Conservation (phyloP, 1,140 invertebrate genomes). For the Lucilia cuprina region DNA sequence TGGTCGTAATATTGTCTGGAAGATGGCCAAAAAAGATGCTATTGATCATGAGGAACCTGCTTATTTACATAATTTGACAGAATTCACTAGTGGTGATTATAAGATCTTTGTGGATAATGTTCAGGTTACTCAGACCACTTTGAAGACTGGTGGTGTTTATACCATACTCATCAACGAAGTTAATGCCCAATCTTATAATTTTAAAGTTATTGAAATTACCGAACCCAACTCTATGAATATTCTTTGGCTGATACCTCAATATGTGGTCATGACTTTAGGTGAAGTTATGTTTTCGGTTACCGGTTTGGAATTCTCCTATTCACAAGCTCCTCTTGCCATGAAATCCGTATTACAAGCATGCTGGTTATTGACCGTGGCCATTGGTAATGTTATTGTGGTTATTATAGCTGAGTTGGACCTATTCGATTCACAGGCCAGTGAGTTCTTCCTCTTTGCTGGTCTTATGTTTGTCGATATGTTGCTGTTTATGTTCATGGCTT, state of each 20-base stretch:
- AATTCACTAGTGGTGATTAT: constrained; percentile 63
- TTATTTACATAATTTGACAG: constrained; percentile 47
- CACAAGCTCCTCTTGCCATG: constrained; percentile 86
- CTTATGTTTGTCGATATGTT: constrained; percentile 85
- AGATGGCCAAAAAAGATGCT: constrained; percentile 38
- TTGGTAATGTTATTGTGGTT: constrained; percentile 91
- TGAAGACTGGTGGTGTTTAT: constrained; percentile 70
- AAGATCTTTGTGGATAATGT: constrained; percentile 57
- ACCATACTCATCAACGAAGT: constrained; percentile 62
- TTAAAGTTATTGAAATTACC: constrained; percentile 64
- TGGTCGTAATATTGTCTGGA: constrained; percentile 41
- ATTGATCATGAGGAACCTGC: constrained; percentile 41
- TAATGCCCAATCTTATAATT: background rate
- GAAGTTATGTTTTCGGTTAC: constrained; percentile 90
- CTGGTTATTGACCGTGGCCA: constrained; percentile 88
- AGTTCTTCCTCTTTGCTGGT: constrained; percentile 88
- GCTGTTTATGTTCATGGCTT: constrained; percentile 80
- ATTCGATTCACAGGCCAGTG: constrained; percentile 66
- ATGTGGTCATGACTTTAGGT: constrained; percentile 83
- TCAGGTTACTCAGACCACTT: constrained; percentile 41
- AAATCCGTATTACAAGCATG: constrained; percentile 89
- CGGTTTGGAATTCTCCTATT: constrained; percentile 90
- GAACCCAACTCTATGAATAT: constrained; percentile 78
- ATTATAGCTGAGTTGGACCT: constrained; percentile 71
- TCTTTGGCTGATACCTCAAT: constrained; percentile 86